These are phyloP conservation scores for Actenoides lindsayi DNA, from an alignment of 2,113 vertebrate genomes.

Conservation along the genomic window DNA sequence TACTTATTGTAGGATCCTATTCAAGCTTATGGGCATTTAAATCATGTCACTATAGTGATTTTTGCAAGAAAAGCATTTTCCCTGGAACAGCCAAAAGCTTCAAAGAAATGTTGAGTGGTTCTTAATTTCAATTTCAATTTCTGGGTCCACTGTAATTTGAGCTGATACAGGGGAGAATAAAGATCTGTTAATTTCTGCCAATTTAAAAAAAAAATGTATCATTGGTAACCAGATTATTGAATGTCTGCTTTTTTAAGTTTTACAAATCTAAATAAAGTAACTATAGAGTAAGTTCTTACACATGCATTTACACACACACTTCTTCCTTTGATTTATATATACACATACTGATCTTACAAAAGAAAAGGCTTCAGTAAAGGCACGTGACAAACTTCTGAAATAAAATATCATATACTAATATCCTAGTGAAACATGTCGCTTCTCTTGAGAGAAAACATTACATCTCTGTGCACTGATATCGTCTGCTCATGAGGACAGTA, in stretches of 20 bases:
- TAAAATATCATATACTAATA: background rate
- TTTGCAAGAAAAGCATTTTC: background rate
- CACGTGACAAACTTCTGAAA: background rate
- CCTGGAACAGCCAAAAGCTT: background rate
- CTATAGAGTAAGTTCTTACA: background rate
- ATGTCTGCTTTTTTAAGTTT: background rate
- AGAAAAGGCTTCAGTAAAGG: background rate
- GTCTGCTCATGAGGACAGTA: background rate
- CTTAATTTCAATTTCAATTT: background rate
- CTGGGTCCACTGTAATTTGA: background rate
- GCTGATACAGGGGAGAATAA: background rate
- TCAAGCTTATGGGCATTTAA: background rate
- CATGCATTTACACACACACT: background rate
- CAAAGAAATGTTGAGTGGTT: background rate
- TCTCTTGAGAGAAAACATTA: background rate
- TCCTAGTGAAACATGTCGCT: background rate
- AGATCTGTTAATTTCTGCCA: background rate
- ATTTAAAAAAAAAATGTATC: background rate
- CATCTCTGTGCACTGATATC: background rate
- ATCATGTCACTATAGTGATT: background rate
- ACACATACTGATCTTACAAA: background rate
- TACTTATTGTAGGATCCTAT: background rate
- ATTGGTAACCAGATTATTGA: background rate
- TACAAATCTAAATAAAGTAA: background rate
- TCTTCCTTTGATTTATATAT: background rate